These are phyloP conservation scores for Megalurothrips usitatus DNA, from an alignment of 2,888 invertebrate species.

Conservation along the genomic window DNA sequence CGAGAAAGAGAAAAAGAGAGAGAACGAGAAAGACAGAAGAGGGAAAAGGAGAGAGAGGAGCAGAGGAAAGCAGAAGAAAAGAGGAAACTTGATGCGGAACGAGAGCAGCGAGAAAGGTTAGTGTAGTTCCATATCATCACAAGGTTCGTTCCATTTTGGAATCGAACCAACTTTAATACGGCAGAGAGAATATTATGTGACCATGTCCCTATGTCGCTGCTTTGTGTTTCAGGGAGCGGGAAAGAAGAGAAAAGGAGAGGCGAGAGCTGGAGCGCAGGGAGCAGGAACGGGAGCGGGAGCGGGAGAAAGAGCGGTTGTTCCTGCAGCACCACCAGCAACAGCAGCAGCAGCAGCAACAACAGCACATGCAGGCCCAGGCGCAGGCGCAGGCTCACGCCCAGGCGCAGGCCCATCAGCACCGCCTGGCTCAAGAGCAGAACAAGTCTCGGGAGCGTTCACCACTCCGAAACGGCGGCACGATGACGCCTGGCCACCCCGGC, in stretches of 20 bases:
- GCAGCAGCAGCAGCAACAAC: slow-evolving; percentile 41
- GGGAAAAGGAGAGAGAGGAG: slow-evolving; percentile 39
- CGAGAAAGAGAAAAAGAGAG: slow-evolving; percentile 57
- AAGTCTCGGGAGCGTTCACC: slow-evolving; percentile 64
- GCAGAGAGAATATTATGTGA: no score
- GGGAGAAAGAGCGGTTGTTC: slow-evolving; percentile 51
- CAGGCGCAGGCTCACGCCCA: slow-evolving; percentile 42
- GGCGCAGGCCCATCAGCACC: slow-evolving; percentile 28
- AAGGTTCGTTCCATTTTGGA: slow-evolving; percentile 37
- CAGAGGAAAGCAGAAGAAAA: slow-evolving; percentile 47
- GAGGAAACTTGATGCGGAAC: slow-evolving; percentile 47
- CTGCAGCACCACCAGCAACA: slow-evolving; percentile 44
- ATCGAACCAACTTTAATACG: neutral
- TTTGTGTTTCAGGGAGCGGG: slow-evolving; percentile 47
- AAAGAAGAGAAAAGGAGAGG: slow-evolving; percentile 40
- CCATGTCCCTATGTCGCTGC: no score
- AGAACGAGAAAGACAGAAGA: slow-evolving; percentile 45
- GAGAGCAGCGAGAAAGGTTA: slow-evolving; percentile 54
- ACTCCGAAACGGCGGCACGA: slow-evolving; percentile 60
- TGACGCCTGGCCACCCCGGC: slow-evolving; percentile 51
- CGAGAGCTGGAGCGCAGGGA: slow-evolving; percentile 38
- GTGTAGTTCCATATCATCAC: slow-evolving; percentile 44
- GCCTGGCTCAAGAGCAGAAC: slow-evolving; percentile 29
- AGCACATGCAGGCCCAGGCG: slow-evolving; percentile 40
- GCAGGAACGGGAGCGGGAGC: slow-evolving; percentile 43